Evolutionary conservation across 2,888 invertebrate species (phyloP).

Genomic region (Idaea straminata): DNA sequence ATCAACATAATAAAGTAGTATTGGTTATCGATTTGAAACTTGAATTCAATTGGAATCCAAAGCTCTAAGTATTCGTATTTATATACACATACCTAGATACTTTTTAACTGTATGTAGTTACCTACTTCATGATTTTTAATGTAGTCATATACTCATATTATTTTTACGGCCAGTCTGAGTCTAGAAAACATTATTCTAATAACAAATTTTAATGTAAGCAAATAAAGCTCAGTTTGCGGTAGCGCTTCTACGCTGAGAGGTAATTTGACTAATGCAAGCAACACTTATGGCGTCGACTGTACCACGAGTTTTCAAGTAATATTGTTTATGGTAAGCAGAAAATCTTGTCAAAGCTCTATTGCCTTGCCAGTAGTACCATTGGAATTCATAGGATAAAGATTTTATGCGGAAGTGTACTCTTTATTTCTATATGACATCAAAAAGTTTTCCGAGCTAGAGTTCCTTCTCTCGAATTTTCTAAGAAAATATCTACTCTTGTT

Average conservation of each 20-base stretch:
- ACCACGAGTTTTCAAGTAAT: slow-evolving; percentile 53
- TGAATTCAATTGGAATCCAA: too few species aligned
- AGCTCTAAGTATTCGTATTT: too few species aligned
- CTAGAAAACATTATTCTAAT: slow-evolving; percentile 1
- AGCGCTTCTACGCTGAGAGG: not conserved
- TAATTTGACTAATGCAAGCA: slow-evolving; percentile 12
- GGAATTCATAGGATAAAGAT: not conserved
- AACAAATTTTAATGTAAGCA: not conserved
- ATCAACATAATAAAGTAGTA: too few species aligned
- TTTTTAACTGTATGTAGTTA: not conserved
- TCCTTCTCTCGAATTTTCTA: not conserved
- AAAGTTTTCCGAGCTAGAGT: not conserved
- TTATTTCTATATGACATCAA: not conserved
- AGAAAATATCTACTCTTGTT: not conserved
- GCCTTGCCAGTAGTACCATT: slow-evolving; percentile 28
- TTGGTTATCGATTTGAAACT: too few species aligned
- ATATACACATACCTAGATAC: too few species aligned
- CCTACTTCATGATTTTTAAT: not conserved
- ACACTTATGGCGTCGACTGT: slow-evolving; percentile 17
- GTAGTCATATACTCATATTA: not conserved
- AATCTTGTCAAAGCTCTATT: slow-evolving; percentile 67
- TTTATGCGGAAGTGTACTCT: slow-evolving; percentile 3
- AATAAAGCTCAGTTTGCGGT: slow-evolving; percentile 3
- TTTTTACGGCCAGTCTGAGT: not conserved
- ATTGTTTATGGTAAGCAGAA: slow-evolving; percentile 75